Conservation (phyloP, 2,113 vertebrate species). For the Hemiscyllium ocellatum region DNA sequence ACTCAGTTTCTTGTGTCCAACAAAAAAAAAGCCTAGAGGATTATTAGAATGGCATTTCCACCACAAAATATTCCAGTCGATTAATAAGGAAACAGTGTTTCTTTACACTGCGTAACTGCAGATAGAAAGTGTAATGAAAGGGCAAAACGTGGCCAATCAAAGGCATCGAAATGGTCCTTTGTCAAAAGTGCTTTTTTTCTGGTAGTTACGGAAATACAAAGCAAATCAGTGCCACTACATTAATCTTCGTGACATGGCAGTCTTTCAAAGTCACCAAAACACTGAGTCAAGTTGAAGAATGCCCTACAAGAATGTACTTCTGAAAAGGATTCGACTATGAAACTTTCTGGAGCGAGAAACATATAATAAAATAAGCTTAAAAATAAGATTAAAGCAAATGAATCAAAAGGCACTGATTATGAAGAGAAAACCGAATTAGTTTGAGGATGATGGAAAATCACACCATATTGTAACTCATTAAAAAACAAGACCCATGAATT, state of each 20-base stretch:
- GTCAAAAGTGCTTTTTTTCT: slow-evolving; percentile 41
- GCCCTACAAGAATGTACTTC: slow-evolving; percentile 44
- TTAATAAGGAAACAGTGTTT: slow-evolving; percentile 43
- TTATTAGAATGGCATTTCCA: slow-evolving; percentile 36
- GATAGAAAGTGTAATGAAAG: slow-evolving; percentile 46
- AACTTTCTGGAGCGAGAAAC: slow-evolving; percentile 46
- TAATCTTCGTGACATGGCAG: slow-evolving; percentile 46
- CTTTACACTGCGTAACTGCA: slow-evolving; percentile 41
- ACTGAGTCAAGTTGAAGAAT: slow-evolving; percentile 39
- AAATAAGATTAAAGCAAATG: not conserved
- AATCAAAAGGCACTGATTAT: not conserved
- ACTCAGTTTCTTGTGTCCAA: not conserved
- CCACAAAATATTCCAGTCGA: slow-evolving; percentile 44
- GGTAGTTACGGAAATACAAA: slow-evolving; percentile 43
- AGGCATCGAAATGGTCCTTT: slow-evolving; percentile 41
- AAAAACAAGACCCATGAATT: not conserved
- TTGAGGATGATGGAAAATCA: not conserved
- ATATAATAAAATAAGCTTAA: not conserved
- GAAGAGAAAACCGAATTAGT: not conserved
- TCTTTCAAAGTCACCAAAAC: slow-evolving; percentile 44
- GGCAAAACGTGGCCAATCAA: slow-evolving; percentile 44
- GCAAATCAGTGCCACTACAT: slow-evolving; percentile 50
- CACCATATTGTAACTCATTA: not conserved
- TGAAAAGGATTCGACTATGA: slow-evolving; percentile 41
- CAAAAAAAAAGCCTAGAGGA: not conserved